A percentile compares a stretch with the other conserved stretches of the same genome.
Evolutionary conservation across 2,113 vertebrate species (phyloP).

Genomic region (Guaruba guarouba): DNA sequence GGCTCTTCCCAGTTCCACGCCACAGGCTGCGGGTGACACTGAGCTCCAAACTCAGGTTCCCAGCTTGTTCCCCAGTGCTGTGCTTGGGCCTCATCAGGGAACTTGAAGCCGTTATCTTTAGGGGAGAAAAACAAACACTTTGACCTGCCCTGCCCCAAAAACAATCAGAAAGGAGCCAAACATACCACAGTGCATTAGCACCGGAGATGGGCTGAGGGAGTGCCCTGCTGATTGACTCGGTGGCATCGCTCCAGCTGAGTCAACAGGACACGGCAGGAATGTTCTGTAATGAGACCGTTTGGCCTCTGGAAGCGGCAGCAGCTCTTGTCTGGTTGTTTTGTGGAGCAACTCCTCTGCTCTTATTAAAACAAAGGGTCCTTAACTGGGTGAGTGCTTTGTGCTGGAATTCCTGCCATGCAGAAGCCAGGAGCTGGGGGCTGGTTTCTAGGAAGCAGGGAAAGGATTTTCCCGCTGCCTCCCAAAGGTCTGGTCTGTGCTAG

Average conservation of each 20-base stretch:
- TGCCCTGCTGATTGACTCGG: not conserved
- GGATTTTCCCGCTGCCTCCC: not conserved
- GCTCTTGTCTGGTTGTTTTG: not conserved
- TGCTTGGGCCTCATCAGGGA: not conserved
- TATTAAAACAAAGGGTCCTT: slow-evolving; percentile 6
- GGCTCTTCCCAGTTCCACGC: not conserved
- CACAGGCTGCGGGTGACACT: not conserved
- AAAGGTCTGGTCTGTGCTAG: not conserved
- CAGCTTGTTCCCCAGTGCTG: not conserved
- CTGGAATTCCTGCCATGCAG: slow-evolving; percentile 32
- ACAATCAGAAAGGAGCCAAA: slow-evolving; percentile 1
- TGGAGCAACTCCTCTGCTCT: not conserved
- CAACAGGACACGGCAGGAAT: not conserved
- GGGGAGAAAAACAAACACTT: not conserved
- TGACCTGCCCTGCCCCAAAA: not conserved
- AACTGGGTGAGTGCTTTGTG: fast-evolving
- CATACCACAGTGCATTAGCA: slow-evolving; percentile 5
- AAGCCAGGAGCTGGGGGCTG: not conserved
- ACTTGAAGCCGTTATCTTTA: not conserved
- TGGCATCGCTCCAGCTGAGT: not conserved
- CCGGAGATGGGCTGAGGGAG: not conserved
- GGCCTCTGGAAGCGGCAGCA: not conserved
- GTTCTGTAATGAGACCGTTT: not conserved
- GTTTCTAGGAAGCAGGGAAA: not conserved
- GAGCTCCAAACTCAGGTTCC: not conserved